phyloP scores from a whole-genome alignment of 2,888 invertebrate species.

The Vesta saturnalis region DNA sequence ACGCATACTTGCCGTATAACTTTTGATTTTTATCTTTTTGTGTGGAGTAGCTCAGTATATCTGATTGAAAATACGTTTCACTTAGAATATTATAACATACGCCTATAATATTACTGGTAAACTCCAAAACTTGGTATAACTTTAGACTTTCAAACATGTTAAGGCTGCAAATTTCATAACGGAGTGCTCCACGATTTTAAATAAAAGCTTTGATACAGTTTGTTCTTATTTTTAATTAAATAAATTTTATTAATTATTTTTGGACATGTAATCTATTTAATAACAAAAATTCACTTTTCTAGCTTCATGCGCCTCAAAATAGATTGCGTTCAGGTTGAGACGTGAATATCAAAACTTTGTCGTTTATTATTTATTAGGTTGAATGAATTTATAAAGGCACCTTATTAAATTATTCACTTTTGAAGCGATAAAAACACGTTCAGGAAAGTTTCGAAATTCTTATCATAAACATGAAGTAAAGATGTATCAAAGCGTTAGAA shows the following conservation, averaged over 20 bases:
- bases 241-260: not conserved
- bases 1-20: no score
- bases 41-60: no score
- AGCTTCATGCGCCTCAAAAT: not conserved
- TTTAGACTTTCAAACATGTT: not conserved
- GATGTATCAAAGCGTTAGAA: not conserved
- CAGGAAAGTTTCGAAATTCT: not conserved
- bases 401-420: slow-evolving; percentile 1
- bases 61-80: not conserved
- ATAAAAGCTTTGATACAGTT: not conserved
- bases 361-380: slow-evolving; percentile 1
- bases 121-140: not conserved
- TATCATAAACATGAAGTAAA: not conserved
- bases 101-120: not conserved
- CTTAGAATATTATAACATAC: not conserved
- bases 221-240: not conserved
- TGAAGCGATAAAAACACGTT: slow-evolving; percentile 1
- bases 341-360: slow-evolving; percentile 1
- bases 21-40: no score
- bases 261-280: not conserved
- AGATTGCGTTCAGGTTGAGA: not conserved
- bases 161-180: not conserved
- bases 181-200: not conserved
- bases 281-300: not conserved
- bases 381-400: not conserved